phyloP scores from a whole-genome alignment of 2,888 invertebrate genomes.

The Malthinus seriepunctatus region DNA sequence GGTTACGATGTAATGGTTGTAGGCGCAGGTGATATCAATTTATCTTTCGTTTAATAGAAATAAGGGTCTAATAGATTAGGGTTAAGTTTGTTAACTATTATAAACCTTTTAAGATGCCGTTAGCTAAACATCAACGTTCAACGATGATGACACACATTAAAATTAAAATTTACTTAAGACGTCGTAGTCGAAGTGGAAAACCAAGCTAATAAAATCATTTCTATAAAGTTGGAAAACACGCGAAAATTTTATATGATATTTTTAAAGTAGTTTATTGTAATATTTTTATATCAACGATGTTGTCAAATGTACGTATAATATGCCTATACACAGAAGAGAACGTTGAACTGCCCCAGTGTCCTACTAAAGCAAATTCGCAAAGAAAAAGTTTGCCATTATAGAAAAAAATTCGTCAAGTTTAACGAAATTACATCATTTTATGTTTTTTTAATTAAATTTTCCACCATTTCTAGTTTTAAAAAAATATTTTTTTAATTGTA shows the following conservation, averaged over 20 bases:
- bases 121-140: neutral
- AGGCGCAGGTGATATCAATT: conserved; percentile 37
- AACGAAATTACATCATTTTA: neutral
- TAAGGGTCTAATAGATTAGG: conserved; percentile 30
- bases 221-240: too few relatives aligned
- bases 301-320: conserved; percentile 9
- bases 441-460: too few relatives aligned
- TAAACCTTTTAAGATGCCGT: conserved; percentile 24
- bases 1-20: conserved; percentile 25
- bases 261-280: too few relatives aligned
- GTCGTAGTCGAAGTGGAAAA: neutral
- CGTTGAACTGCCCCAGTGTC: conserved; percentile 54
- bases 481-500: too few relatives aligned
- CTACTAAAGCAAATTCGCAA: conserved; percentile 48
- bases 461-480: too few relatives aligned
- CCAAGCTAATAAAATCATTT: too few relatives aligned
- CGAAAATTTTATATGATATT: too few relatives aligned
- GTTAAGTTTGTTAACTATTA: conserved; percentile 23
- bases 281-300: neutral
- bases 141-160: too few relatives aligned
- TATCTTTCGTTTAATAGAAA: conserved; percentile 29
- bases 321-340: conserved; percentile 39
- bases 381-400: conserved; percentile 44
- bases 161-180: too few relatives aligned
- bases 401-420: conserved; percentile 21